Evolutionary conservation across 2,113 vertebrate genomes (phyloP), one percentile per base, ranked within the genome.

Genomic region (Ailuropoda melanoleuca): DNA sequence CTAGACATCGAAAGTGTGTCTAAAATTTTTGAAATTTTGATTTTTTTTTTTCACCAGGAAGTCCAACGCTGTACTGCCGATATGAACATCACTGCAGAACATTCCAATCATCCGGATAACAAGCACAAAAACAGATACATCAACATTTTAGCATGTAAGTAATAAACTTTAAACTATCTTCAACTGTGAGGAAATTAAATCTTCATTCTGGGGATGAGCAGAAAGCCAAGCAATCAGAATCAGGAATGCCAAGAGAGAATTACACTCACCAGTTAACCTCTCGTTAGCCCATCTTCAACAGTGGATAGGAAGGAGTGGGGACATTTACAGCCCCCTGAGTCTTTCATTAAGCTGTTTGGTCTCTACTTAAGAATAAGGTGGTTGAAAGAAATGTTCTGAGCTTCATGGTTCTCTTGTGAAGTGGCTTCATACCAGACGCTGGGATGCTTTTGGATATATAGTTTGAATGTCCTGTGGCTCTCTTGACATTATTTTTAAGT

Each of bases 71-170:
- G 99, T 97, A 99, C 99, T 0, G 99, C 99, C 1, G 99, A 99
- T 98, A 99, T 99, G 99, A 99, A 99, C 99, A 99, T 99, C 98
- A 99, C 99, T 19, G 99, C 99, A n/a, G 99, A 99, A 98, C 99
- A 99, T 98, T 99, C 99, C 98, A 99, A 99, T 98, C 99, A 99
- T 97, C 99, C 99, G 0, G 99, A 99, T 98, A 99, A 99, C 99
- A 99, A 99, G 99, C 99, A 99, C 99, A 99, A 99, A 99, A 99
- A 99, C 99, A 99, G 99, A 99, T 99, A 99, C 98, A 99, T 99
- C 99, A 99, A 99, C 99, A 99, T 99, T 97, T 99, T 99, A 97
- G 99, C 99, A 98, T 99, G 99, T 99, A 98, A 99, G 99, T 99
- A 97, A 93, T 98, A 88, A 94, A 81, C 43, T 53, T 60, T 31